Evolutionary conservation across 2,797 vertebrate genomes (phyloP), one percentile per base, ranked within the genome.

Genomic region (Oryzias sinensis): DNA sequence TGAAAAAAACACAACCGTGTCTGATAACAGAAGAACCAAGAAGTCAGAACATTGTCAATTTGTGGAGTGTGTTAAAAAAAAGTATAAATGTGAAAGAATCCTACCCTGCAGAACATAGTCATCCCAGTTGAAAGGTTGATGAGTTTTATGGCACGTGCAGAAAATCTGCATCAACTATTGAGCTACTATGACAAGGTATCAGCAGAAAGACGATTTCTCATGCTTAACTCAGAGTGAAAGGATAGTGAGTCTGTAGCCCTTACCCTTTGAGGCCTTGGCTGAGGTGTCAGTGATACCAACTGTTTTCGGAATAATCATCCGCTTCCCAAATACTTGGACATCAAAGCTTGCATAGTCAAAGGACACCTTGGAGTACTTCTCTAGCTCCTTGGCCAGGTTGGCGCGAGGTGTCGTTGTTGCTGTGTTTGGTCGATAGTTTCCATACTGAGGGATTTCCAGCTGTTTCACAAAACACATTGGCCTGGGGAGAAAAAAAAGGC

Each of bases 291-390:
- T 91, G 62, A 74, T 91, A 89, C 94, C 91, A 83, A 95, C 93
- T 82, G 95, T 94, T 93, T 99, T 99, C 92, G 97, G 96, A 85
- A 96, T 94, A 79, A 99, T 94, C 94, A 97, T 94, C 65, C 94
- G 95, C 91, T 98, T 98, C 89, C 97, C 97, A 89, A 98, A 98
- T 92, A 99, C 96, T 93, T 98, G 97, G 90, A 96, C 97, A 76
- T 98, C 96, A 81, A 99, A 98, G 95, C 95, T 99, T 93, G 96
- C 96, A 94, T 99, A 98, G 94, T 99, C 97, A 76, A 98, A 99
- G 80, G 96, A 98, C 90, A 98, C 97, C 93, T 98, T 98, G 89
- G 97, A 99, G 92, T 98, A 98, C 74, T 98, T 99, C 90, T 99
- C 97, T 86, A 99, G 90, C 90, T 99, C 97, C 92, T 98, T 98